These are phyloP conservation scores for Ylistrum balloti DNA, from an alignment of 1,140 invertebrate species.

Conservation along the genomic window DNA sequence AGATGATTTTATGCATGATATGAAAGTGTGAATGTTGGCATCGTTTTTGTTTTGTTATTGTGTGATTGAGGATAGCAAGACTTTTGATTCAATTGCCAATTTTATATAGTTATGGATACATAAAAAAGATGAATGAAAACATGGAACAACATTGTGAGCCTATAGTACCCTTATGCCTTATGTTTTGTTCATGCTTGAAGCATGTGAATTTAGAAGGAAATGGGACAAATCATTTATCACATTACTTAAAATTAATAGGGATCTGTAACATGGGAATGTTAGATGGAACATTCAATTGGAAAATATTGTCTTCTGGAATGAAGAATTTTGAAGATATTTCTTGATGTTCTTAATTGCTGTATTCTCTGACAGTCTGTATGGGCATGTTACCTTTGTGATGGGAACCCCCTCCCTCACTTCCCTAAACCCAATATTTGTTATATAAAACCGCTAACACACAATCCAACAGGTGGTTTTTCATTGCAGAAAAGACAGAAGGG, in stretches of 20 bases:
- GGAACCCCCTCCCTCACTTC: neutral
- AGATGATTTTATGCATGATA: slow-evolving; percentile 10
- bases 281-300: neutral
- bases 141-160: neutral
- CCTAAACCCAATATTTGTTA: slow-evolving; percentile 20
- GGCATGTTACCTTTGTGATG: neutral
- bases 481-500: neutral
- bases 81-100: neutral
- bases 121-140: neutral
- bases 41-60: neutral
- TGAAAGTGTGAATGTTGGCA: slow-evolving; percentile 18
- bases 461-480: neutral
- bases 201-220: neutral
- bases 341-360: slow-evolving; percentile 10
- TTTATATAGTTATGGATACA: neutral
- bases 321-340: slow-evolving; percentile 36
- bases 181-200: slow-evolving; percentile 22
- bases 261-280: neutral
- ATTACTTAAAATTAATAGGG: neutral
- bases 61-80: neutral
- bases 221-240: neutral
- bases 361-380: slow-evolving; percentile 24
- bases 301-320: neutral
- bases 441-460: neutral
- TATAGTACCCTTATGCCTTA: slow-evolving; percentile 17